phyloP scores from a whole-genome alignment of 2,888 invertebrate species.

The Zygaena filipendulae region DNA sequence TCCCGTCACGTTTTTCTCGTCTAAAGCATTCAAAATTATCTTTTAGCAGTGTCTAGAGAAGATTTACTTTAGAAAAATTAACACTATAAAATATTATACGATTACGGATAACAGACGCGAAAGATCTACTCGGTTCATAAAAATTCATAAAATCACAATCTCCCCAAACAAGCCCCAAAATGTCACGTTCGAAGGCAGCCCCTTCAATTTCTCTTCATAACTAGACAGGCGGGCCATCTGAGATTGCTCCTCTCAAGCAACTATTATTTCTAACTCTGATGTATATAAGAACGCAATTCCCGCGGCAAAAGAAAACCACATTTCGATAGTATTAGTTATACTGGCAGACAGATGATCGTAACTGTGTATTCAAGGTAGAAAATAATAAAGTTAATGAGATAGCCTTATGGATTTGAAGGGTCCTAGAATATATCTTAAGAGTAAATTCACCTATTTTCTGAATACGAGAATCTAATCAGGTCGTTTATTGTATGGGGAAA shows the following conservation, averaged over 20 bases:
- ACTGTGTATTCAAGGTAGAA: conserved; percentile 26
- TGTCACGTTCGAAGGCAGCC: conserved; percentile 21
- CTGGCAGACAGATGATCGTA: conserved; percentile 8
- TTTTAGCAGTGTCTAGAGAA: too few species aligned
- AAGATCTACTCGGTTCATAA: too few species aligned
- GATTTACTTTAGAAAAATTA: too few species aligned
- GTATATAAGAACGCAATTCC: conserved; percentile 9
- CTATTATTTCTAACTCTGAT: conserved; percentile 9
- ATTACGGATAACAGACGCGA: too few species aligned
- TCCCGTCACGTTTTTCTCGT: too few species aligned
- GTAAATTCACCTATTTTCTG: too few species aligned
- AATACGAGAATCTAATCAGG: too few species aligned
- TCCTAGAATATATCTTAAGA: too few species aligned
- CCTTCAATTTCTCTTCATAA: conserved; percentile 31
- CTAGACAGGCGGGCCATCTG: conserved; percentile 22
- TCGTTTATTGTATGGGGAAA: too few species aligned
- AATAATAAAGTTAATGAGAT: conserved; percentile 44
- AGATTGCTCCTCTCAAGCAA: conserved; percentile 21
- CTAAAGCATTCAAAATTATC: too few species aligned
- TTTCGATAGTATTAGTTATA: conserved; percentile 12
- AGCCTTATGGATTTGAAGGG: conserved; percentile 21
- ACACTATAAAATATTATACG: too few species aligned
- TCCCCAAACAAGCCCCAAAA: conserved; percentile 18
- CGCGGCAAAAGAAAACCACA: conserved; percentile 7
- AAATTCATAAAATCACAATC: too few species aligned